A percentile compares a stretch with the other conserved stretches of the same genome.
These are phyloP conservation scores for Leistus spinibarbis DNA, from an alignment of 2,888 invertebrate species.

Conservation along the genomic window DNA sequence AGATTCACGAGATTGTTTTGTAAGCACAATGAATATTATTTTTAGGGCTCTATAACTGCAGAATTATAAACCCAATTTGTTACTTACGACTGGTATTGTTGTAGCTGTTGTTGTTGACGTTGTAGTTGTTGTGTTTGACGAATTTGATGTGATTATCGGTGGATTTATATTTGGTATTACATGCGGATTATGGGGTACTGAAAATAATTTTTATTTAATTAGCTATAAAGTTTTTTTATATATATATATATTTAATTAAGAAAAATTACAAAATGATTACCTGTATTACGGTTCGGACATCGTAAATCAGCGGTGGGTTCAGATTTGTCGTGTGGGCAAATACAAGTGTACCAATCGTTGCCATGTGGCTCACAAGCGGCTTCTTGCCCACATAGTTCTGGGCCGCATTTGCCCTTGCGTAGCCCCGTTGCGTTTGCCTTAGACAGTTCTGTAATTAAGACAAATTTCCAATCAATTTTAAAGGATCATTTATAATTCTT, in stretches of 20 bases:
- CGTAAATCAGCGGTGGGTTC: slow-evolving; percentile 66
- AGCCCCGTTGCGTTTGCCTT: not conserved
- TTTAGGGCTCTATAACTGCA: no score
- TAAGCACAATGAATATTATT: not conserved
- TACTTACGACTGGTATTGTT: not conserved
- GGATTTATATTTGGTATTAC: not conserved
- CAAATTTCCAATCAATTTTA: no score
- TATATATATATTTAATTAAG: not conserved
- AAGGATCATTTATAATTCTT: no score
- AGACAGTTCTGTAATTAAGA: not conserved
- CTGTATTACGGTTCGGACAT: slow-evolving; percentile 66
- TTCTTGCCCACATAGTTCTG: slow-evolving; percentile 65
- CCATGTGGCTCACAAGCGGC: slow-evolving; percentile 65
- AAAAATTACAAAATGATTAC: slow-evolving; percentile 57
- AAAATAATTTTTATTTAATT: not conserved
- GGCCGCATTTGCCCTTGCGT: slow-evolving; percentile 56
- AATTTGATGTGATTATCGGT: not conserved
- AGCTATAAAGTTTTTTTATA: not conserved
- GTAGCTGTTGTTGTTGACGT: not conserved
- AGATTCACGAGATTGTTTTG: not conserved
- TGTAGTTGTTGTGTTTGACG: not conserved
- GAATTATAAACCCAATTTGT: no score
- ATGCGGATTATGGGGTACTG: not conserved
- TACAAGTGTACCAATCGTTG: slow-evolving; percentile 64
- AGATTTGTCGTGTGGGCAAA: slow-evolving; percentile 70